Conservation (phyloP, 2,797 vertebrate species). For the Phyllotis vaccarum region DNA sequence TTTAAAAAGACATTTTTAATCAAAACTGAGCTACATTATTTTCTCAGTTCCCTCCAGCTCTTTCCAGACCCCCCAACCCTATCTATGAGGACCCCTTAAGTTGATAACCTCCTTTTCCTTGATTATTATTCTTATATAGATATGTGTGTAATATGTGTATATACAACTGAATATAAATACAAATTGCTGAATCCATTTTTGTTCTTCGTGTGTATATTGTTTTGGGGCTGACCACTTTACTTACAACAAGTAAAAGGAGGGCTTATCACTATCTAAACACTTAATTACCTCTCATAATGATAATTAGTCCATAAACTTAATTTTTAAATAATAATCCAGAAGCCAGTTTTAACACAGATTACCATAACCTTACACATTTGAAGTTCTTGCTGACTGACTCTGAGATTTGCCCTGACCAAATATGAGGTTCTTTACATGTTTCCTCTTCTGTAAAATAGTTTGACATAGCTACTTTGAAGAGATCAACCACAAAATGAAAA, state of each 20-base stretch:
- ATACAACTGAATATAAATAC: neutral
- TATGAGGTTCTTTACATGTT: neutral
- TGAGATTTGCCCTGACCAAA: neutral
- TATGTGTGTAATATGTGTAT: neutral
- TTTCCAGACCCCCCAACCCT: neutral
- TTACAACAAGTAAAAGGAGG: neutral
- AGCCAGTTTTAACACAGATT: neutral
- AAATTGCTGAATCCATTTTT: neutral
- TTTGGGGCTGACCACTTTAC: neutral
- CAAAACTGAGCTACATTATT: neutral
- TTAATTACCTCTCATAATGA: neutral
- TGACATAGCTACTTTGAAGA: neutral
- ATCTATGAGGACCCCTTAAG: neutral
- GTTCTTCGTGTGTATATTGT: neutral
- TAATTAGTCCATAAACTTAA: neutral
- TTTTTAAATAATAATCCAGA: neutral
- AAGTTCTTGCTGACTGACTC: neutral
- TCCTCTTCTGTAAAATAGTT: neutral
- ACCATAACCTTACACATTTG: neutral
- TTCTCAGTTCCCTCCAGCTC: too few relatives aligned
- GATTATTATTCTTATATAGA: neutral
- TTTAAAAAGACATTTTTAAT: neutral
- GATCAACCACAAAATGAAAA: neutral
- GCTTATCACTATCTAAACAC: neutral
- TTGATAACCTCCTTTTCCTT: neutral